These are phyloP conservation scores for Butorides virescens DNA, from an alignment of 2,113 vertebrate genomes.

Conservation along the genomic window DNA sequence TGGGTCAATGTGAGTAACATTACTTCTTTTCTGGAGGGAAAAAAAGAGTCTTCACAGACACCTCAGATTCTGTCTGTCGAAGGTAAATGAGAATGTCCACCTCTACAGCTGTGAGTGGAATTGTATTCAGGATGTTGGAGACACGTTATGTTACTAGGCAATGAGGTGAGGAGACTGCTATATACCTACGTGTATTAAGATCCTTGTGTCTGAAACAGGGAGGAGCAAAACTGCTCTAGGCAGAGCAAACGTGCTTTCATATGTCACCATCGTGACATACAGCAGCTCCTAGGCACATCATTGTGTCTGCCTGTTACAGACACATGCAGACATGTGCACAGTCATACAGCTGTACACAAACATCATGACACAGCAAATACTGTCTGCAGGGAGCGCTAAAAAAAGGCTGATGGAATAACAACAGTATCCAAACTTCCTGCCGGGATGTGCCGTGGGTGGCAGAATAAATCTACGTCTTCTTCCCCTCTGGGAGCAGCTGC, in stretches of 20 bases:
- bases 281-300: neutral
- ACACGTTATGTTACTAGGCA: neutral
- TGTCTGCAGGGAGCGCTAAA: neutral
- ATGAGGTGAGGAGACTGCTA: neutral
- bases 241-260: neutral
- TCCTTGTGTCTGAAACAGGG: neutral
- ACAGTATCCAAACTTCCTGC: constrained; percentile 3
- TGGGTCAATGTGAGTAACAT: neutral
- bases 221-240: neutral
- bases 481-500: constrained; percentile 20
- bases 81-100: neutral
- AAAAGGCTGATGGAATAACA: neutral
- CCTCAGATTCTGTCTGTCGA: neutral
- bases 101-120: neutral
- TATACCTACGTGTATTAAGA: neutral
- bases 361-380: neutral
- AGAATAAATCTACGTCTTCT: neutral
- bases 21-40: neutral
- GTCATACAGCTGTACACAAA: neutral
- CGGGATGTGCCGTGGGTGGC: neutral
- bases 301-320: neutral
- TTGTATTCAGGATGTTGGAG: neutral
- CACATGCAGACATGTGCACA: neutral
- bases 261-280: neutral
- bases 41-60: neutral